A percentile compares a stretch with the other conserved stretches of the same genome.
phyloP scores from a whole-genome alignment of 2,888 invertebrate species.

The Norana najaformis region DNA sequence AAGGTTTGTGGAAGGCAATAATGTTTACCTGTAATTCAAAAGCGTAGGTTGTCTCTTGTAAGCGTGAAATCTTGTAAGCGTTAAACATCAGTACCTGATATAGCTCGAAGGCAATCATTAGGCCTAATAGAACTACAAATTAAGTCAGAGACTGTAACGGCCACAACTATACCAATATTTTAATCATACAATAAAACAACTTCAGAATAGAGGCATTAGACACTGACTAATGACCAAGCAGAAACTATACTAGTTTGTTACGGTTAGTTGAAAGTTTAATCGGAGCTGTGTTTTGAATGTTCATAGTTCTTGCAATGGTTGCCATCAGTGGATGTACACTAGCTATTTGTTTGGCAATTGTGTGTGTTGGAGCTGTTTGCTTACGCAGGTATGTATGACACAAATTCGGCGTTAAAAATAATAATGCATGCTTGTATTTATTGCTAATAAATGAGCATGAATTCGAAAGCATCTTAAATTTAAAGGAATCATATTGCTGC shows the following conservation, averaged over 20 bases:
- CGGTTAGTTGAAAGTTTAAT: background rate
- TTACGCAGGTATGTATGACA: slow-evolving; percentile 14
- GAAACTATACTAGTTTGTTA: background rate
- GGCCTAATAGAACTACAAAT: background rate
- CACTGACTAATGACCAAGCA: background rate
- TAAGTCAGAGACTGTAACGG: background rate
- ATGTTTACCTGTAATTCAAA: no score
- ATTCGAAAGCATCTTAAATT: no score
- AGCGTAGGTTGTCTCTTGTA: no score
- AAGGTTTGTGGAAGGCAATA: no score
- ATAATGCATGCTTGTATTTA: background rate
- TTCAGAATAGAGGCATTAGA: background rate
- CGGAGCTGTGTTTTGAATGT: background rate
- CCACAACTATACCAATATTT: background rate
- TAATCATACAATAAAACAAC: background rate
- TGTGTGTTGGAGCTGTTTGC: slow-evolving; percentile 28
- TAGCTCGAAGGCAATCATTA: background rate
- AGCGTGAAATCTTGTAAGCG: background rate
- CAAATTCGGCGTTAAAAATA: background rate
- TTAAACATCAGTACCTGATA: background rate
- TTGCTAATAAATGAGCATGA: no score
- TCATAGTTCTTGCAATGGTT: slow-evolving; percentile 28
- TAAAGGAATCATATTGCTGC: no score
- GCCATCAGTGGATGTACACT: slow-evolving; percentile 26
- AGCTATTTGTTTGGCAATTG: slow-evolving; percentile 20